A percentile compares a stretch with the other conserved stretches of the same genome.
Evolutionary conservation across 53 echinoderm and acorn worm genomes (phyloP).

Genomic region (Patiria pectinifera): DNA sequence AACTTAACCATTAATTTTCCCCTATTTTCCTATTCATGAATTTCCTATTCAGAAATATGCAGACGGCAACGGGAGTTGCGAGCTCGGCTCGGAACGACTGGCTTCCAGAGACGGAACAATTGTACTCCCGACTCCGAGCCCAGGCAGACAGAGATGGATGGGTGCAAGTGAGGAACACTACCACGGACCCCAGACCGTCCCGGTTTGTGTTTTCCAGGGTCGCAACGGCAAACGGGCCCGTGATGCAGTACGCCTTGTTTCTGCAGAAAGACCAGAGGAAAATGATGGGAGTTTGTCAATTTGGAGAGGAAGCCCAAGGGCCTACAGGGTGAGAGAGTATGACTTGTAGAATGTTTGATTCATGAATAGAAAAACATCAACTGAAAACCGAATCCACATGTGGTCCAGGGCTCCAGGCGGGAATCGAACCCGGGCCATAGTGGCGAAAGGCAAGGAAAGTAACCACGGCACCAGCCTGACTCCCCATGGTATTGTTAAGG

Average conservation of each 20-base stretch:
- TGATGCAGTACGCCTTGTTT: constrained; percentile 49
- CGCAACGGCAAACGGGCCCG: constrained; percentile 22
- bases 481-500: not conserved
- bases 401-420: too few species aligned
- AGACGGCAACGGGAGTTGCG: not conserved
- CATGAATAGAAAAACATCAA: too few species aligned
- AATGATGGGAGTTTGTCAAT: constrained; percentile 45
- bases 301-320: constrained; percentile 46
- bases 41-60: not conserved
- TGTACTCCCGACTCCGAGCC: constrained; percentile 11
- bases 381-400: too few species aligned
- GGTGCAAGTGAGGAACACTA: constrained; percentile 15
- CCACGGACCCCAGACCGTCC: not conserved
- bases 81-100: constrained; percentile 14
- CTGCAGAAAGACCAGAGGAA: constrained; percentile 5
- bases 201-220: not conserved
- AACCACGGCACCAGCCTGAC: too few species aligned
- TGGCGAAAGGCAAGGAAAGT: too few species aligned
- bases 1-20: too few species aligned
- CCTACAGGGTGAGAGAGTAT: constrained; percentile 34
- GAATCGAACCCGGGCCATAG: too few species aligned
- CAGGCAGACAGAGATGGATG: constrained; percentile 24
- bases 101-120: constrained; percentile 41
- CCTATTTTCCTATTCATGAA: too few species aligned
- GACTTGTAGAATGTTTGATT: not conserved